Evolutionary conservation across 2,113 vertebrate genomes (phyloP).

Genomic region (Balaeniceps rex): DNA sequence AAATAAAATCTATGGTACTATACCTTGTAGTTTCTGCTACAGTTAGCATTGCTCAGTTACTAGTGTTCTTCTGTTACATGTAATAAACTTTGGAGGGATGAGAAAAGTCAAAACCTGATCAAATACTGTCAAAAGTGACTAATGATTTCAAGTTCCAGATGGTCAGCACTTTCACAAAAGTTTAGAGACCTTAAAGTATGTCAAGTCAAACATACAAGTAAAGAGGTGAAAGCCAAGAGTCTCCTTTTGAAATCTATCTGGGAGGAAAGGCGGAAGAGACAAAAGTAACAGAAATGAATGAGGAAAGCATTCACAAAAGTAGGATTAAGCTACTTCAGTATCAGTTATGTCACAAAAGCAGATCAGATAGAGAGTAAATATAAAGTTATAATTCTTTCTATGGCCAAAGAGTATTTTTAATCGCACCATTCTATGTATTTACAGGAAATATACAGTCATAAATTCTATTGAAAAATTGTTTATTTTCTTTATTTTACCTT

Average conservation of each 20-base stretch:
- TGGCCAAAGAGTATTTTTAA: not conserved
- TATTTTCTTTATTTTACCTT: not conserved
- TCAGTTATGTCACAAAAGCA: not conserved
- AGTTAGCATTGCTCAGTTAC: not conserved
- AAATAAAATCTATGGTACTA: not conserved
- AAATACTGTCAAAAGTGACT: not conserved
- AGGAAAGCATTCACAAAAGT: not conserved
- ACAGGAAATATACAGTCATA: not conserved
- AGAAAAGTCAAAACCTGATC: not conserved
- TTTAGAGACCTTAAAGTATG: not conserved
- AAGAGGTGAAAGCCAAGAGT: not conserved
- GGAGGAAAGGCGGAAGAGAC: not conserved
- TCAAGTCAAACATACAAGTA: not conserved
- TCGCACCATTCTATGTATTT: not conserved
- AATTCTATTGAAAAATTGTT: not conserved
- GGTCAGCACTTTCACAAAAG: not conserved
- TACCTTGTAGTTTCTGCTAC: not conserved
- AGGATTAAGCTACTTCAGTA: not conserved
- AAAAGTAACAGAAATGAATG: not conserved
- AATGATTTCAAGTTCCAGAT: not conserved
- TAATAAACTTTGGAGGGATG: not conserved
- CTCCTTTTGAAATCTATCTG: not conserved
- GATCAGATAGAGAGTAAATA: not conserved
- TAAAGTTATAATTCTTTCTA: not conserved
- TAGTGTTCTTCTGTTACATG: not conserved